Evolutionary conservation across 2,113 vertebrate species (phyloP).

Genomic region (Dipodomys spectabilis): DNA sequence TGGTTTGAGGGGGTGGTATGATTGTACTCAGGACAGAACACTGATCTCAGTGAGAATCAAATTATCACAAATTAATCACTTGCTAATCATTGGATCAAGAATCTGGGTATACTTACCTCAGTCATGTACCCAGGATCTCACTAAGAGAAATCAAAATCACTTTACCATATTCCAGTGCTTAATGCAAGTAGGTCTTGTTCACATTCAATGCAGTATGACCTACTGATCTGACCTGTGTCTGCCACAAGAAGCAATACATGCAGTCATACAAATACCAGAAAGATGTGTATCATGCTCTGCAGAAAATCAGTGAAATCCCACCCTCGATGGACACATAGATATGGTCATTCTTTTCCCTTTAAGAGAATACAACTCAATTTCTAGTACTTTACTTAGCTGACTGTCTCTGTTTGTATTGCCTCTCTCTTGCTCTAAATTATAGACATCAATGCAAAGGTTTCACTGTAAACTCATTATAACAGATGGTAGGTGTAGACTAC

Average conservation of each 20-base stretch:
- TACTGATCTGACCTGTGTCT: not conserved
- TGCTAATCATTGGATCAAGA: not conserved
- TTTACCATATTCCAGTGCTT: not conserved
- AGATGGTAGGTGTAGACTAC: not conserved
- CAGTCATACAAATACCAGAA: not conserved
- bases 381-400: not conserved
- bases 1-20: not conserved
- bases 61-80: not conserved
- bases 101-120: not conserved
- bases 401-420: not conserved
- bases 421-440: slow-evolving; percentile 30
- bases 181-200: not conserved
- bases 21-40: not conserved
- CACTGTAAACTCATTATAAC: not conserved
- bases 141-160: not conserved
- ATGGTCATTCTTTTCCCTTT: not conserved
- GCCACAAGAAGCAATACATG: not conserved
- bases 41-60: not conserved
- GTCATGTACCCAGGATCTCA: not conserved
- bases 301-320: not conserved
- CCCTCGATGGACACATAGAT: not conserved
- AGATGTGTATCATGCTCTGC: not conserved
- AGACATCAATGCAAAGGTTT: slow-evolving; percentile 18
- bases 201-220: not conserved
- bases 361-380: not conserved